Percentiles rank a stretch among this genome's conserved stretches.
Evolutionary conservation across 2,888 invertebrate species (phyloP).

Genomic region (Cerceris rybyensis): DNA sequence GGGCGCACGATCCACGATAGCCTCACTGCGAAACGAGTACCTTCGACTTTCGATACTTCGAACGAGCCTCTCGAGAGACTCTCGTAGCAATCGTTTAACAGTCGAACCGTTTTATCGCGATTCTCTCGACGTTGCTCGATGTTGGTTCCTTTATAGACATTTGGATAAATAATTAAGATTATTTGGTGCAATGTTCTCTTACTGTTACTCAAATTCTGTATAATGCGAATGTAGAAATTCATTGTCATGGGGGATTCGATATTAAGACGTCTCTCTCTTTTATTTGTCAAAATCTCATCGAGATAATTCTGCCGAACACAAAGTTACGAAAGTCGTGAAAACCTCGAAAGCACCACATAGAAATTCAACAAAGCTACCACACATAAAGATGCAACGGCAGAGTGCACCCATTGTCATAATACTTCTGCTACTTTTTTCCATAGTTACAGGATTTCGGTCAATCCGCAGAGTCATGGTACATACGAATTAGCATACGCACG

Average conservation of each 20-base stretch:
- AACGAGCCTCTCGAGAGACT: conserved; percentile 23
- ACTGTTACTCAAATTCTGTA: too few relatives aligned
- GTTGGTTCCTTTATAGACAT: background rate
- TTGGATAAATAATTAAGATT: background rate
- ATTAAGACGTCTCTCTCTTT: too few relatives aligned
- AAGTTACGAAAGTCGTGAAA: background rate
- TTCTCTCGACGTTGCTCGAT: background rate
- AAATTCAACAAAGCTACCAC: background rate
- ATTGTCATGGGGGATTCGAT: too few relatives aligned
- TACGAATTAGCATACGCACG: conserved; percentile 30
- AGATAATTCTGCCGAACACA: background rate
- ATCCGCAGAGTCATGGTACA: conserved; percentile 8
- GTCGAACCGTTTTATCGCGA: background rate
- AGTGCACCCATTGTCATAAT: conserved; percentile 5
- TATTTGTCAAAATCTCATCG: background rate
- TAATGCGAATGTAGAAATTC: too few relatives aligned
- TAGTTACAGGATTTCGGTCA: background rate
- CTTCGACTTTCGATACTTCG: conserved; percentile 42
- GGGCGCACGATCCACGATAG: conserved; percentile 58
- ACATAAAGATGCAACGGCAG: background rate
- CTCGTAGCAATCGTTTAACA: conserved; percentile 21
- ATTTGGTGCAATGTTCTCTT: too few relatives aligned
- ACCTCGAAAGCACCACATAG: background rate
- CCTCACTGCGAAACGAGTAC: conserved; percentile 53
- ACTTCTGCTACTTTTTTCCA: background rate